Conservation (phyloP, 2,888 invertebrate species). For the Rhynchonema sp. region DNA sequence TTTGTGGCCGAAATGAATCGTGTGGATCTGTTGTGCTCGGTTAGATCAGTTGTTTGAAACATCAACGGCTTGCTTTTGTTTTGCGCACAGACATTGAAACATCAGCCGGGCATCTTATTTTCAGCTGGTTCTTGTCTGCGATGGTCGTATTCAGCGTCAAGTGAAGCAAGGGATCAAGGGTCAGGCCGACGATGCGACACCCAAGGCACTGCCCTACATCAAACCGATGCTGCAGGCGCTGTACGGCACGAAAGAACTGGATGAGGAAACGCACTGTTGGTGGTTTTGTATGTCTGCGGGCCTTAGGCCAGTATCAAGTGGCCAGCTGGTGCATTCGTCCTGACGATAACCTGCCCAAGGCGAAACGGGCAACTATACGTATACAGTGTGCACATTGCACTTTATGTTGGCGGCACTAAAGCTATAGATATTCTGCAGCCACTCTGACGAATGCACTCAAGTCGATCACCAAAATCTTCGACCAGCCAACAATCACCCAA, state of each 20-base stretch:
- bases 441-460: too few species aligned
- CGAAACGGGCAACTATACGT: too few species aligned
- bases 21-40: constrained; percentile 2
- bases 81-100: neutral
- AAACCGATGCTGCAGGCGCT: neutral
- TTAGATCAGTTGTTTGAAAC: neutral
- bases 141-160: neutral
- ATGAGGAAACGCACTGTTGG: neutral
- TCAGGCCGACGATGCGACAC: neutral
- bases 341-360: too few species aligned
- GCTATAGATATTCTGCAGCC: too few species aligned
- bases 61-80: too few species aligned
- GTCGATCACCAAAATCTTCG: too few species aligned
- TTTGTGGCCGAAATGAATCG: constrained; percentile 7
- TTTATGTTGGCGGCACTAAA: too few species aligned
- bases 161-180: neutral
- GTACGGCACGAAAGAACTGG: neutral
- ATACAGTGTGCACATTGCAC: too few species aligned
- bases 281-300: neutral
- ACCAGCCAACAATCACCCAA: too few species aligned
- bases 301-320: too few species aligned
- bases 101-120: neutral
- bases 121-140: neutral
- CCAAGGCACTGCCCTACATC: too few species aligned
- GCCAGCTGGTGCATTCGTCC: too few species aligned